Percentiles rank a stretch among this genome's conserved stretches.
phyloP scores from a whole-genome alignment of 1,140 invertebrate genomes.

The Saxidomus purpurata region DNA sequence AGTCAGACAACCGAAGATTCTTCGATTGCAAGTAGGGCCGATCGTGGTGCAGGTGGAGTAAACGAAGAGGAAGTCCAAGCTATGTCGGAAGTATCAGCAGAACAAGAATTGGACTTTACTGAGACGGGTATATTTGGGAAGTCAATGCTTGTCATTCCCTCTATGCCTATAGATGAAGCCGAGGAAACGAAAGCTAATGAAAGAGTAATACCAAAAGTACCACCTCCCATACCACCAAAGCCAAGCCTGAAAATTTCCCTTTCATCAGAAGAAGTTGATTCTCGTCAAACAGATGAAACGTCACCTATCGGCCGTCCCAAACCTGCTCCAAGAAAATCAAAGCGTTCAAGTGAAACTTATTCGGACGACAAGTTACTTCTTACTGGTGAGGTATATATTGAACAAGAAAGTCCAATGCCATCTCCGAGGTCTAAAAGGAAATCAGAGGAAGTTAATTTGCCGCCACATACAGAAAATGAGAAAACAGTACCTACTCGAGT shows the following conservation, averaged over 20 bases:
- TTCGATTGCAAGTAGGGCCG: neutral
- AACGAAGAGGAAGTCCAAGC: neutral
- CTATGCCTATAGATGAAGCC: neutral
- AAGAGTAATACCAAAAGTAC: neutral
- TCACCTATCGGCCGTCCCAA: neutral
- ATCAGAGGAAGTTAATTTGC: neutral
- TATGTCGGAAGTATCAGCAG: too few relatives aligned
- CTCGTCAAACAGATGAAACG: neutral
- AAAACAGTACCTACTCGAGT: too few relatives aligned
- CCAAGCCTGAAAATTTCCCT: neutral
- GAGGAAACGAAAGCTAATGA: too few relatives aligned
- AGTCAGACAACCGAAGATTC: neutral
- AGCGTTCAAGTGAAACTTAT: neutral
- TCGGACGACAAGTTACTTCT: neutral
- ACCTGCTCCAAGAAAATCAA: slow-evolving; percentile 4
- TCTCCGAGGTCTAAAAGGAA: neutral
- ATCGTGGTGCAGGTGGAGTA: neutral
- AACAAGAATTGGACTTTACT: neutral
- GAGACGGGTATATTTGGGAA: slow-evolving; percentile 24
- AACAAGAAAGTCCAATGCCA: neutral
- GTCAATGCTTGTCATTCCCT: neutral
- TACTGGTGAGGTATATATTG: neutral
- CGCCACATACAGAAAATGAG: too few relatives aligned
- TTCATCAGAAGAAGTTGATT: neutral
- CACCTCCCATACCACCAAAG: neutral